These are phyloP conservation scores for Brevipalpus yothersi DNA, from an alignment of 1,140 invertebrate species.

Conservation along the genomic window DNA sequence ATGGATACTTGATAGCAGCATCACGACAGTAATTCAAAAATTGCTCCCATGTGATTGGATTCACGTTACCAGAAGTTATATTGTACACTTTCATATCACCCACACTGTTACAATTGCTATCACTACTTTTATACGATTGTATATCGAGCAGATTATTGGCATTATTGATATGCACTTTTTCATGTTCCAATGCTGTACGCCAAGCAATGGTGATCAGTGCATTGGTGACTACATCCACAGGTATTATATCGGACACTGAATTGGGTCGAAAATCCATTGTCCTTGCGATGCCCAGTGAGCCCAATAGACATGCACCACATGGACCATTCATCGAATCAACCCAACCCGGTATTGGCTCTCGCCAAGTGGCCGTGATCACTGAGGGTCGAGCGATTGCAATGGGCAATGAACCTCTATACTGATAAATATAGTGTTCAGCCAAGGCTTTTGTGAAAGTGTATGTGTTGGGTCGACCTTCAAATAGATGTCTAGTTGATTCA, in stretches of 20 bases:
- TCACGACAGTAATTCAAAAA: conserved; percentile 2
- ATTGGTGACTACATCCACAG: background rate
- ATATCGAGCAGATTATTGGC: too few relatives aligned
- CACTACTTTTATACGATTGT: background rate
- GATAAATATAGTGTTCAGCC: conserved; percentile 46
- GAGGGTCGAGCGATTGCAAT: conserved; percentile 61
- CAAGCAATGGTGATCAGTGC: background rate
- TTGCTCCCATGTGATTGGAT: conserved; percentile 3
- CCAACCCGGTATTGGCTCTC: conserved; percentile 22
- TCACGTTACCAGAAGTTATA: conserved; percentile 2
- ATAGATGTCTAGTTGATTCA: background rate
- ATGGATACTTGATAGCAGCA: background rate
- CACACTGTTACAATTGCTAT: background rate
- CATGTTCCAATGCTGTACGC: background rate
- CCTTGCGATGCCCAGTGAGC: conserved; percentile 20
- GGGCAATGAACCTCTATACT: conserved; percentile 71
- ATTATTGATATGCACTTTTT: background rate
- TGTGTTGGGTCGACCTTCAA: conserved; percentile 47
- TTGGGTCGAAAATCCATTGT: background rate
- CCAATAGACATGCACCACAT: conserved; percentile 80
- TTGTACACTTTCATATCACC: background rate
- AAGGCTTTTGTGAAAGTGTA: conserved; percentile 59
- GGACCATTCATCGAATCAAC: conserved; percentile 90
- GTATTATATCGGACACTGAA: background rate
- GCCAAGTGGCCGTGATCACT: conserved; percentile 40